Evolutionary conservation across 2,113 vertebrate genomes (phyloP).

Genomic region (Takifugu bimaculatus): DNA sequence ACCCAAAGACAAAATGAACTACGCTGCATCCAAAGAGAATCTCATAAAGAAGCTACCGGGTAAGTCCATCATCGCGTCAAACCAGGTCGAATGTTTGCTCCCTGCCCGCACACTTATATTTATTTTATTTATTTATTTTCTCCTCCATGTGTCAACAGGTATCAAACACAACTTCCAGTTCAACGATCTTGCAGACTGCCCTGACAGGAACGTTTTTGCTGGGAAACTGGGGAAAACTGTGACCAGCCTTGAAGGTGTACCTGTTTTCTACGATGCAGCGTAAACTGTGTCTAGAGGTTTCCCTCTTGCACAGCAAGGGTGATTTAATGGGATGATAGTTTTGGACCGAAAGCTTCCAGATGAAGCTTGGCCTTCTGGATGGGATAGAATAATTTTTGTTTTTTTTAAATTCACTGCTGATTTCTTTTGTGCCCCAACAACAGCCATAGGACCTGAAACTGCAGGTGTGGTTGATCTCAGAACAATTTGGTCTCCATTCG

Average conservation of each 20-base stretch:
- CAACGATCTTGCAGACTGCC: constrained; percentile 54
- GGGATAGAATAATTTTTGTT: neutral
- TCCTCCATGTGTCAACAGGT: constrained; percentile 58
- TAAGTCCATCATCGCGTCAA: constrained; percentile 20
- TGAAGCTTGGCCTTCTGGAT: constrained; percentile 8
- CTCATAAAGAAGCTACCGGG: constrained; percentile 69
- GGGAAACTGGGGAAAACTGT: constrained; percentile 63
- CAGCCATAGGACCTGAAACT: too few species aligned
- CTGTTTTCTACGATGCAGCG: neutral
- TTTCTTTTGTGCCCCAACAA: too few species aligned
- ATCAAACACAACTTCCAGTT: constrained; percentile 78
- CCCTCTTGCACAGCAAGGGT: neutral
- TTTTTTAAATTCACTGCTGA: too few species aligned
- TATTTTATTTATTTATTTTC: too few species aligned
- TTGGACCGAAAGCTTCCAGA: neutral
- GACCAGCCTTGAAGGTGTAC: constrained; percentile 20
- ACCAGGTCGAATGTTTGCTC: too few species aligned
- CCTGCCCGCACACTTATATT: neutral
- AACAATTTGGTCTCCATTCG: too few species aligned
- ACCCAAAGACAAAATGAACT: constrained; percentile 75
- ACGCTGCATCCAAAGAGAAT: constrained; percentile 76
- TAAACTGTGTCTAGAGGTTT: neutral
- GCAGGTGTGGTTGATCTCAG: too few species aligned
- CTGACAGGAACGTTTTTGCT: constrained; percentile 56
- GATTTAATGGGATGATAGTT: neutral